A percentile compares a stretch with the other conserved stretches of the same genome.
Conservation (phyloP, 2,888 invertebrate species). For the Thera obeliscata region DNA sequence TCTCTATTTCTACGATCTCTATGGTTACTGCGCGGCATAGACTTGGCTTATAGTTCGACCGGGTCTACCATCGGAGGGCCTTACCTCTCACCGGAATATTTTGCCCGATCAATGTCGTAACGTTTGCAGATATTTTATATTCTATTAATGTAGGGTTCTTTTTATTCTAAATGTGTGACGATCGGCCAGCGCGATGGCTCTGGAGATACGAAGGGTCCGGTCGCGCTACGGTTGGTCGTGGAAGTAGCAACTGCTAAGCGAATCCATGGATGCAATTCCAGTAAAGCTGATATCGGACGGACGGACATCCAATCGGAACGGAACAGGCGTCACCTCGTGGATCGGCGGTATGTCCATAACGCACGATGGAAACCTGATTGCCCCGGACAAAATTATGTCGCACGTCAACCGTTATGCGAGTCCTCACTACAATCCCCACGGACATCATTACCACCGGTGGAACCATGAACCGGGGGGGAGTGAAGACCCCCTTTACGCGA, state of each 20-base stretch:
- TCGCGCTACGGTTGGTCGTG: constrained; percentile 74
- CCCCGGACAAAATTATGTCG: constrained; percentile 80
- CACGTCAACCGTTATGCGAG: constrained; percentile 81
- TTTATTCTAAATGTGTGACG: constrained; percentile 62
- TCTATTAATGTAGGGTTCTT: constrained; percentile 70
- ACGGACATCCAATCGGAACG: constrained; percentile 74
- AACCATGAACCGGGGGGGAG: constrained; percentile 81
- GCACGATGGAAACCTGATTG: constrained; percentile 80
- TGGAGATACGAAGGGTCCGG: constrained; percentile 62
- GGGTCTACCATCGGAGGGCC: constrained; percentile 73
- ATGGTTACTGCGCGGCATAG: constrained; percentile 85
- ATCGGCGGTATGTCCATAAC: constrained; percentile 83
- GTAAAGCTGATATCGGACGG: constrained; percentile 83
- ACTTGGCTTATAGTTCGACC: constrained; percentile 80
- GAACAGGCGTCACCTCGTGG: constrained; percentile 76
- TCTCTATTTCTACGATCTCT: constrained; percentile 83
- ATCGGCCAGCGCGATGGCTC: constrained; percentile 73
- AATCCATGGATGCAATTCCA: constrained; percentile 82
- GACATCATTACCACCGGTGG: constrained; percentile 80
- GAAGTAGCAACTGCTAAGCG: constrained; percentile 75
- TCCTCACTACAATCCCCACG: constrained; percentile 81
- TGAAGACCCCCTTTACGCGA: constrained; percentile 79
- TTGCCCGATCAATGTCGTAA: constrained; percentile 77
- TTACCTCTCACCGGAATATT: constrained; percentile 60
- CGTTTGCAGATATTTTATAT: constrained; percentile 72